Base-by-base conservation (phyloP, 1,140 invertebrate genomes). In the Elymnias hypermnestra region DNA sequence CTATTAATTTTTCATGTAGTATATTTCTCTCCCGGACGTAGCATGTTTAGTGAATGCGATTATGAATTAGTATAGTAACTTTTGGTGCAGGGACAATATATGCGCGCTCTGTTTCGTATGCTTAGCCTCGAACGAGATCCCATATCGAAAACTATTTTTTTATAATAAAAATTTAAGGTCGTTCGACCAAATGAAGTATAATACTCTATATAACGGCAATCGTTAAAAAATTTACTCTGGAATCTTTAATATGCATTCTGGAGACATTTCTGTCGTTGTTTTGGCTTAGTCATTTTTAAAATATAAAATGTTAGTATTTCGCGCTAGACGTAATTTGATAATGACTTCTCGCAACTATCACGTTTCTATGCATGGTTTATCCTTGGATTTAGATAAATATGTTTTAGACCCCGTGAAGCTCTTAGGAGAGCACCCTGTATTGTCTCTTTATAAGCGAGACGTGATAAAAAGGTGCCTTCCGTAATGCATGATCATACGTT, bases 321-420 rank as follows among this genome's bases (percentile, higher is more conserved):
- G 49, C 58, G 71, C 66, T 75, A 75, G 72, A 61, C 57, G 45
- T 65, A 65, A 51, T 46, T 60, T 58, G 57, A 53, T n/a, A 48
- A 56, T 52, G 37, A 52, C 55, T 64, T 66, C 55, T 65, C 51
- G 63, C 52, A 45, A 41, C 39, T 21, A 17, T 40, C 58, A 40
- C 25, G 48, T 53, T 4, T 75, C 75, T 82, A 75, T 77, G 72
- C 77, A 81, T 74, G 77, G 61, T 81, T 82, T 84, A 81, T 83
- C 76, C 53, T 19, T 49, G 35, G 6, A 55, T 47, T 21, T 51
- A 62, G 76, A 84, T 84, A 84, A 82, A 84, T 83, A 76, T 84
- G 77, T 75, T 71, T 70, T 82, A 82, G 81, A 76, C n/a, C n/a
- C n/a, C 10, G 12, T 8, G 31, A 51, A 3, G 39, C 54, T 47